A percentile compares a stretch with the other conserved stretches of the same genome.
Conservation (phyloP, 2,888 invertebrate genomes). For the Folsomia candida region DNA sequence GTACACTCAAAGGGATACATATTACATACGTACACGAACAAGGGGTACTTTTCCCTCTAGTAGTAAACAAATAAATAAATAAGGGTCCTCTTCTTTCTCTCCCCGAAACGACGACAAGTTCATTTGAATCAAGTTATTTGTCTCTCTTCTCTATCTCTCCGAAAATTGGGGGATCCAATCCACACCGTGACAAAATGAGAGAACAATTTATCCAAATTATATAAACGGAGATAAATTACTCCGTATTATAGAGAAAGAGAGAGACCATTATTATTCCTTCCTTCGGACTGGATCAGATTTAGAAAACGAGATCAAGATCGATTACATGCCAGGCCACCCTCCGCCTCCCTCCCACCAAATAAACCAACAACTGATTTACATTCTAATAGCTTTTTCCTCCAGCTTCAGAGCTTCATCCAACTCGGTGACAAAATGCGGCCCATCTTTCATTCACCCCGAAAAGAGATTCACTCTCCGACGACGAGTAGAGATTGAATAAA, state of each 20-base stretch:
- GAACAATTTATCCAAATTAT: constrained; percentile 3
- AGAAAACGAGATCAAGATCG: constrained; percentile 5
- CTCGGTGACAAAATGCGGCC: no score
- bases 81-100: no score
- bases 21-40: no score
- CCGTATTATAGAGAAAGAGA: not conserved
- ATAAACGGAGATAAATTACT: constrained; percentile 1
- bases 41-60: no score
- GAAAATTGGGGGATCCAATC: no score
- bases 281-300: not conserved
- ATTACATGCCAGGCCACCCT: constrained; percentile 3
- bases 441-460: no score
- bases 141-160: no score
- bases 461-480: not conserved
- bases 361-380: constrained; percentile 12
- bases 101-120: no score
- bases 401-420: no score
- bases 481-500: not conserved
- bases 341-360: not conserved
- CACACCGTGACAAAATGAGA: not conserved
- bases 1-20: no score
- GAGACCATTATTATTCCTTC: not conserved
- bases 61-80: no score
- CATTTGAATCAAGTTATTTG: no score
- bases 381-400: constrained; percentile 1